Evolutionary conservation across 2,888 invertebrate genomes (phyloP).

Genomic region (Nomada fabriciana): DNA sequence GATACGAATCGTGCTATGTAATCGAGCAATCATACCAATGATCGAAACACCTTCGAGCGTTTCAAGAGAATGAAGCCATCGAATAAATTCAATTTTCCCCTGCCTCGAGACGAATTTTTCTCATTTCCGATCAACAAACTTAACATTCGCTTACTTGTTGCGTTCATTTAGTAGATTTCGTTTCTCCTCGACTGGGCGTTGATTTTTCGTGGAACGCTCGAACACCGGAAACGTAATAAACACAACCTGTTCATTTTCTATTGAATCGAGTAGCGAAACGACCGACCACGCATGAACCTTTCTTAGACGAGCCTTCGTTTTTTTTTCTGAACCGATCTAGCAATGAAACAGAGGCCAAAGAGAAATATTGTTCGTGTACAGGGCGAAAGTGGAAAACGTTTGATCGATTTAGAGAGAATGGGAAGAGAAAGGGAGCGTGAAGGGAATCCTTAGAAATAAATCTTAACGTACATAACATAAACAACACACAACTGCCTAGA

Average conservation of each 20-base stretch:
- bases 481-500: conserved; percentile 83
- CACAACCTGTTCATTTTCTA: conserved; percentile 65
- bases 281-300: conserved; percentile 41
- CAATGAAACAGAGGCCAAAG: conserved; percentile 42
- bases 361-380: conserved; percentile 19
- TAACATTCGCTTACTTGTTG: background rate
- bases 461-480: conserved; percentile 70
- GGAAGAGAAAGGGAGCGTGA: conserved; percentile 14
- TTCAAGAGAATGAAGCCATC: conserved; percentile 38
- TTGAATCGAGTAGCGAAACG: conserved; percentile 37
- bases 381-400: conserved; percentile 29
- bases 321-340: conserved; percentile 43
- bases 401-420: background rate
- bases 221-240: conserved; percentile 10
- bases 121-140: background rate
- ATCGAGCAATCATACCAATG: background rate
- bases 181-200: too few species aligned
- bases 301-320: conserved; percentile 21
- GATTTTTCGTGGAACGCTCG: conserved; percentile 52
- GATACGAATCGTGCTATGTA: background rate
- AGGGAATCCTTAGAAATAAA: conserved; percentile 61
- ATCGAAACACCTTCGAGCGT: conserved; percentile 45
- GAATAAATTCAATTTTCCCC: background rate
- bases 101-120: background rate
- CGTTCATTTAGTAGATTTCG: background rate